phyloP scores from a whole-genome alignment of 2,888 invertebrate genomes.

The Phasia obesa region DNA sequence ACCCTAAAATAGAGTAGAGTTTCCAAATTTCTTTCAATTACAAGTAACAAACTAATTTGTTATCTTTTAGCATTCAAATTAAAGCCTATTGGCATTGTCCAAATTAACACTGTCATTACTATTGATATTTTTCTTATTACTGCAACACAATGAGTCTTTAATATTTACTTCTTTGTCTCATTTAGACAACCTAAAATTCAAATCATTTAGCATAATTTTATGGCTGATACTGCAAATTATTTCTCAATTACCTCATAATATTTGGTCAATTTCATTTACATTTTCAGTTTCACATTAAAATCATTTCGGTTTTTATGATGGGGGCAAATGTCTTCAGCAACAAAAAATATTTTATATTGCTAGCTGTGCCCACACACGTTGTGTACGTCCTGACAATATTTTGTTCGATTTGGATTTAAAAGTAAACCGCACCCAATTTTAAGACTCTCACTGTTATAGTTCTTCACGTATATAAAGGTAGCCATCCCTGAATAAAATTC shows the following conservation, averaged over 20 bases:
- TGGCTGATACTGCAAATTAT: constrained; percentile 66
- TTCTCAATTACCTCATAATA: constrained; percentile 66
- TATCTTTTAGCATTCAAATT: constrained; percentile 15
- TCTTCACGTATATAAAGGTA: too few species aligned
- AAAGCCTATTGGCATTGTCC: constrained; percentile 36
- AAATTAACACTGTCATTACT: constrained; percentile 41
- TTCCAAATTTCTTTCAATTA: neutral
- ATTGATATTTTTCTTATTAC: constrained; percentile 37
- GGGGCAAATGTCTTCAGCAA: constrained; percentile 36
- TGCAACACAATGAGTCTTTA: neutral
- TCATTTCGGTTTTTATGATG: constrained; percentile 17
- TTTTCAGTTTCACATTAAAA: constrained; percentile 35
- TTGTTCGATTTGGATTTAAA: too few species aligned
- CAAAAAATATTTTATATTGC: constrained; percentile 42
- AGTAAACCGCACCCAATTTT: too few species aligned
- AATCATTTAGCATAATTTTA: constrained; percentile 65
- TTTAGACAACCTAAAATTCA: constrained; percentile 23
- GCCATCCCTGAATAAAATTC: too few species aligned
- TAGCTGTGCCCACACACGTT: too few species aligned
- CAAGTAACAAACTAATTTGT: constrained; percentile 12
- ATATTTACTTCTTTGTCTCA: neutral
- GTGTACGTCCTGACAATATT: too few species aligned
- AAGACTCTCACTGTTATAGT: too few species aligned
- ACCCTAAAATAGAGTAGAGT: neutral
- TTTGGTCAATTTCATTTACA: constrained; percentile 64